Evolutionary conservation across 2,888 invertebrate species (phyloP), one percentile per base, ranked within the genome.

Genomic region (Leucania comma): DNA sequence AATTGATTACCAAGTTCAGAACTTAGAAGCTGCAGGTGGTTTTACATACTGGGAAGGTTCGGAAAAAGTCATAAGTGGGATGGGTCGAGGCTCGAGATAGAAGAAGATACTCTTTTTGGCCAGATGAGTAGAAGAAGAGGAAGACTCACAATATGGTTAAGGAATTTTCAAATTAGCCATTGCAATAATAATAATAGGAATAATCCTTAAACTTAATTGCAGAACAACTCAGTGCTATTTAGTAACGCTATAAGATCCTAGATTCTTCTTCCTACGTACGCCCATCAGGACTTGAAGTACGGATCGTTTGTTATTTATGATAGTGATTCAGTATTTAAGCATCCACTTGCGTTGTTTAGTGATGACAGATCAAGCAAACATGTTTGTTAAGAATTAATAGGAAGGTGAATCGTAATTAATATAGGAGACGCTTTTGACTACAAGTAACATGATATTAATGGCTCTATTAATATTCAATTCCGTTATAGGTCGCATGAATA

Each of bases 181-280:
- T 22, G 35, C 9, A 8, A 35, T 17, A 14, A 12, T 20, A 48
- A 26, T 54, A 14, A n/a, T 22, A 2, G 14, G 12, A 26, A 53
- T 67, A 51, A 62, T 42, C 35, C 35, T 70, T 60, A 48, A 50
- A 50, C 58, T 24, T 78, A 64, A 60, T 58, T 14, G 51, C 24
- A 57, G 2, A 67, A 74, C 80, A 78, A 82, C 46, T 80, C 73
- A 83, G 58, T 69, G 42, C 61, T 62, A 63, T 76, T 80, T 70
- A 32, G 67, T 69, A 82, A 84, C 53, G 35, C n/a, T 29, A 22
- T 20, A 24, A 72, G 70, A 56, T 68, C 58, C 54, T 78, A 76
- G 85, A 76, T 77, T 70, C 66, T 2, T 75, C 80, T 78, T 78
- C 84, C 84, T 82, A 84, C 83, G 73, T 81, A 79, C 80, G 80